Evolutionary conservation across 2,888 invertebrate genomes (phyloP), one percentile per base, ranked within the genome.

Genomic region (Incurvaria masculella): DNA sequence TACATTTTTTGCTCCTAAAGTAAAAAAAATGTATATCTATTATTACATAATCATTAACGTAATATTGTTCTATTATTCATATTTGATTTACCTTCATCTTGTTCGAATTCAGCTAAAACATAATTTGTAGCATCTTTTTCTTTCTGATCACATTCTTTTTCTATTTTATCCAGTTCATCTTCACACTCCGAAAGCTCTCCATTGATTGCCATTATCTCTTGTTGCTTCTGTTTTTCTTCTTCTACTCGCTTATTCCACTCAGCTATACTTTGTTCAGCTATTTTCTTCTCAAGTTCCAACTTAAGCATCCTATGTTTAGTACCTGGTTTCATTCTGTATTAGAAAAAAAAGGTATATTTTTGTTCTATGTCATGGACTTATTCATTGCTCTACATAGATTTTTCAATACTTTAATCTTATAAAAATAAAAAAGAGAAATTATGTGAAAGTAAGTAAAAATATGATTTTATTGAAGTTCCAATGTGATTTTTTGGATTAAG

Each of bases 271-370:
- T 85, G 86, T 52, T 82, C 80, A 2, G 83, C 83, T 60, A 94
- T 93, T 66, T 87, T 78, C 14, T 81, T 74, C 59, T 87, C 83
- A 2, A 94, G 72, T 52, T 87, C 84, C 51, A 85, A 82, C 61
- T 86, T 87, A 46, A 94, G 69, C 56, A 82, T 84, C n/a, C 80
- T 64, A 53, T 88, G 81, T 56, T 85, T 87, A 2, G 83, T 83
- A 0, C 94, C 91, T 40, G 91, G 88, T 61, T 85, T 70, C 52
- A 72, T 66, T 55, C 81, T 83, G 51, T 1, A 65, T 52, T 20
- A 46, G 49, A 49, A 23, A 42, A n/a, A n/a, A n/a, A n/a, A n/a
- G n/a, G n/a, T n/a, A n/a, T n/a, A n/a, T n/a, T n/a, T n/a, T n/a
- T n/a, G n/a, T n/a, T n/a, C n/a, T n/a, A n/a, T n/a, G n/a, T n/a